These are phyloP conservation scores for Vanessa atalanta DNA, from an alignment of 1,140 invertebrate genomes.

Conservation along the genomic window DNA sequence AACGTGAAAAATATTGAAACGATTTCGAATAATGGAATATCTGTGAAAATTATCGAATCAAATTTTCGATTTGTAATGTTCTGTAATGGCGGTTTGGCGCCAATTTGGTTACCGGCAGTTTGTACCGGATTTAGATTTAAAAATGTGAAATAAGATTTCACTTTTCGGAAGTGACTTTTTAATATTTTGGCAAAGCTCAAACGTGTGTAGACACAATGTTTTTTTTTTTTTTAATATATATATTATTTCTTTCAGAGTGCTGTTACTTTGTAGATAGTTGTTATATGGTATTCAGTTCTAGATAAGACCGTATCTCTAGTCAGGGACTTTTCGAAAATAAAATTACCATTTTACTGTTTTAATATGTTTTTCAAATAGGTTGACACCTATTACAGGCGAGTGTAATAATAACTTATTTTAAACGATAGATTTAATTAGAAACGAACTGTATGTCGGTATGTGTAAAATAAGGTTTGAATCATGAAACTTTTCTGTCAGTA, in stretches of 20 bases:
- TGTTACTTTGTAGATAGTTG: slow-evolving; percentile 69
- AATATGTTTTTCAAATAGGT: slow-evolving; percentile 67
- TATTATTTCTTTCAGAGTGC: slow-evolving; percentile 67
- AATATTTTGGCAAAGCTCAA: slow-evolving; percentile 77
- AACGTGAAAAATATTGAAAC: background rate
- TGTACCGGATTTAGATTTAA: slow-evolving; percentile 37
- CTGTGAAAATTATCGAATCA: slow-evolving; percentile 42
- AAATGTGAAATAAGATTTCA: slow-evolving; percentile 74
- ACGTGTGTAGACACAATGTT: slow-evolving; percentile 54
- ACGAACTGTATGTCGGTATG: slow-evolving; percentile 55
- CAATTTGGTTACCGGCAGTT: slow-evolving; percentile 27
- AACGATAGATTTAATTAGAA: slow-evolving; percentile 62
- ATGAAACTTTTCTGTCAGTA: slow-evolving; percentile 78
- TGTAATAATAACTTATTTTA: slow-evolving; percentile 76
- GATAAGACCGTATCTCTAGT: slow-evolving; percentile 76
- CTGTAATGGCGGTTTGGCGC: slow-evolving; percentile 22
- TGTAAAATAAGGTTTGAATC: slow-evolving; percentile 34
- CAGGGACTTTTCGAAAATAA: slow-evolving; percentile 75
- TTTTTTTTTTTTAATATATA: slow-evolving; percentile 56
- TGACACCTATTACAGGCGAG: slow-evolving; percentile 54
- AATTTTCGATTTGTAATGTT: slow-evolving; percentile 42
- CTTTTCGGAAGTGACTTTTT: slow-evolving; percentile 55
- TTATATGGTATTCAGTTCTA: slow-evolving; percentile 68
- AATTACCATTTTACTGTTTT: slow-evolving; percentile 78
- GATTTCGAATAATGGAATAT: slow-evolving; percentile 19